A percentile compares a stretch with the other conserved stretches of the same genome.
phyloP scores from a whole-genome alignment of 2,888 invertebrate genomes.

The Girardia tigrina region DNA sequence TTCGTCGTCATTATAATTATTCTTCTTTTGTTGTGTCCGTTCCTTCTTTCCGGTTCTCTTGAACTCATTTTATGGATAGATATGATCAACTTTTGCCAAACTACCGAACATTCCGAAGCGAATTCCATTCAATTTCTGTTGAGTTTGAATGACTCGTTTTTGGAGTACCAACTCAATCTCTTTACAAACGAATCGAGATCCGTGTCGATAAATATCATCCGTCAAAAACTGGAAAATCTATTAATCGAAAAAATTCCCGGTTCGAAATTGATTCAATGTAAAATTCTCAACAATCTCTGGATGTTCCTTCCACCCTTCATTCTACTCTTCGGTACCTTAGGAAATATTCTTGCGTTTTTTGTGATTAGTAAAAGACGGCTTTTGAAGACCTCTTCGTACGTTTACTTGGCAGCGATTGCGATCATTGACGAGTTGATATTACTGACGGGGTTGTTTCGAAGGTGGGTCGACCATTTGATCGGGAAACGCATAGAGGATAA shows the following conservation, averaged over 20 bases:
- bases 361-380: conserved; percentile 42
- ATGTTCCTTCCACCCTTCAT: conserved; percentile 44
- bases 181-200: too few relatives aligned
- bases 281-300: conserved; percentile 37
- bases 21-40: too few relatives aligned
- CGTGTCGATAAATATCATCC: too few relatives aligned
- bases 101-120: too few relatives aligned
- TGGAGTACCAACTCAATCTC: too few relatives aligned
- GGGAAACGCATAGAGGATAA: conserved; percentile 40
- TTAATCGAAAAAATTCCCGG: conserved; percentile 29
- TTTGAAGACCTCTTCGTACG: conserved; percentile 44
- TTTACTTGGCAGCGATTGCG: conserved; percentile 44
- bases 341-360: conserved; percentile 44
- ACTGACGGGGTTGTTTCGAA: conserved; percentile 42
- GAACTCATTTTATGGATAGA: too few relatives aligned
- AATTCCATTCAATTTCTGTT: too few relatives aligned
- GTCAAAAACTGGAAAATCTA: background rate
- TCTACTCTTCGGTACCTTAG: conserved; percentile 44
- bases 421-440: conserved; percentile 44
- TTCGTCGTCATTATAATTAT: too few relatives aligned
- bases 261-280: background rate
- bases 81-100: too few relatives aligned
- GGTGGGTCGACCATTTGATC: conserved; percentile 44
- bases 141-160: too few relatives aligned
- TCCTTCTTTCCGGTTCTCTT: too few relatives aligned